Percentiles rank a stretch among this genome's conserved stretches.
Conservation (phyloP, 2,888 invertebrate species). For the Cephus sareptanus region DNA sequence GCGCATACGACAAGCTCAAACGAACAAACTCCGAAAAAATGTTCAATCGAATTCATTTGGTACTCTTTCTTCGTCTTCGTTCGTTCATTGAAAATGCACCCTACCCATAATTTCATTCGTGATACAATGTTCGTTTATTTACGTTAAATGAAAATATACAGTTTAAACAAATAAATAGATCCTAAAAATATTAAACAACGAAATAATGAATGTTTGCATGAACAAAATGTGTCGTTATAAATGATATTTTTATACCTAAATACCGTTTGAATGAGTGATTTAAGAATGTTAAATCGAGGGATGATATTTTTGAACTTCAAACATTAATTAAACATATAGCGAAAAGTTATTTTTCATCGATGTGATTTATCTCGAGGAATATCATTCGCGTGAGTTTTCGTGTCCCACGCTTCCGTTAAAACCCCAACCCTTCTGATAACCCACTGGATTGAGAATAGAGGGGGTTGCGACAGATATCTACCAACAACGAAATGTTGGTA, state of each 20-base stretch:
- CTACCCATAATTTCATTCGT: no score
- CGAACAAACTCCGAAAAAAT: no score
- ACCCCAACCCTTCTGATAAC: background rate
- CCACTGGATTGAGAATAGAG: background rate
- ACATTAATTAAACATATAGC: background rate
- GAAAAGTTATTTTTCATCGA: background rate
- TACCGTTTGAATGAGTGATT: background rate
- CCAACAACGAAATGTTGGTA: background rate
- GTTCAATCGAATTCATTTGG: no score
- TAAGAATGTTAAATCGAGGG: background rate
- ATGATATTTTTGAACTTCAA: background rate
- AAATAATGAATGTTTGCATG: no score
- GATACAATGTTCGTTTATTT: no score
- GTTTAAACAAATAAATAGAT: no score
- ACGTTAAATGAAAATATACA: no score
- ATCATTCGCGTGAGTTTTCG: background rate
- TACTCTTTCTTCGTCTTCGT: no score
- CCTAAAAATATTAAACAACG: no score
- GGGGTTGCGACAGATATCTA: background rate
- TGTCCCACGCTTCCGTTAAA: background rate
- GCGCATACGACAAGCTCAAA: no score
- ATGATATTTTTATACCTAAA: background rate
- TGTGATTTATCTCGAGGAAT: background rate
- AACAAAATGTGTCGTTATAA: no score
- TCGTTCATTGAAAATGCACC: no score